phyloP scores from a whole-genome alignment of 1,140 invertebrate species.

The Drosophila miranda region DNA sequence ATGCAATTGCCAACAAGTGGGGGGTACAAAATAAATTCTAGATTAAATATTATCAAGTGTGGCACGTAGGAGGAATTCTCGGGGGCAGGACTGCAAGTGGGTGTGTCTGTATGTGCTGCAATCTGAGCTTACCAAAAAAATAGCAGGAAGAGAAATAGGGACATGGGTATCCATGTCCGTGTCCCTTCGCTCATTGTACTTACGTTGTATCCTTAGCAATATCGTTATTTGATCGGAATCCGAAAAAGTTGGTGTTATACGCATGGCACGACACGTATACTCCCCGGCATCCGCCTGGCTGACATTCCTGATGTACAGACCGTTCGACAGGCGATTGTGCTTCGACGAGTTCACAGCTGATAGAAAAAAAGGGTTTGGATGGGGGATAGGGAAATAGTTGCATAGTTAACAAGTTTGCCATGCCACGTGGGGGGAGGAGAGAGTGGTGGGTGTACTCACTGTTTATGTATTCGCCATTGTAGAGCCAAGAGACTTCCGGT shows the following conservation, averaged over 20 bases:
- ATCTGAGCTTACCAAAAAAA: constrained; percentile 9
- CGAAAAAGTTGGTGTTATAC: constrained; percentile 82
- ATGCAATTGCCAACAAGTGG: constrained; percentile 56
- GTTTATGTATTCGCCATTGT: constrained; percentile 80
- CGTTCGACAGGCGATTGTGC: constrained; percentile 81
- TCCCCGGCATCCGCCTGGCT: constrained; percentile 83
- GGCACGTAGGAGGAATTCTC: constrained; percentile 23
- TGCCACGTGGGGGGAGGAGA: neutral
- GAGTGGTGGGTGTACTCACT: constrained; percentile 58
- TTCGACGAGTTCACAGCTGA: constrained; percentile 75
- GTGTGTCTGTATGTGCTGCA: neutral
- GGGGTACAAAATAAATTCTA: constrained; percentile 52
- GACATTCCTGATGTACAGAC: constrained; percentile 83
- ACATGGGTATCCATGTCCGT: constrained; percentile 9
- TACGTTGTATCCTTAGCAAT: constrained; percentile 84
- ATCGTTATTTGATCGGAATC: constrained; percentile 83
- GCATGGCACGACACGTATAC: constrained; percentile 84
- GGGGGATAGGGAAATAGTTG: constrained; percentile 10
- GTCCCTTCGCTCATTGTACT: constrained; percentile 57
- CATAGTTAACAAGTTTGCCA: constrained; percentile 39
- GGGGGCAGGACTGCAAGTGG: neutral
- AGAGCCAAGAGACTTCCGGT: constrained; percentile 83
- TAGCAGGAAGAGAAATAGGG: neutral
- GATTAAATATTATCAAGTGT: constrained; percentile 61
- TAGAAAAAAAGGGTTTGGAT: constrained; percentile 1